Evolutionary conservation across 2,797 vertebrate genomes (phyloP).

Genomic region (Lemur catta): DNA sequence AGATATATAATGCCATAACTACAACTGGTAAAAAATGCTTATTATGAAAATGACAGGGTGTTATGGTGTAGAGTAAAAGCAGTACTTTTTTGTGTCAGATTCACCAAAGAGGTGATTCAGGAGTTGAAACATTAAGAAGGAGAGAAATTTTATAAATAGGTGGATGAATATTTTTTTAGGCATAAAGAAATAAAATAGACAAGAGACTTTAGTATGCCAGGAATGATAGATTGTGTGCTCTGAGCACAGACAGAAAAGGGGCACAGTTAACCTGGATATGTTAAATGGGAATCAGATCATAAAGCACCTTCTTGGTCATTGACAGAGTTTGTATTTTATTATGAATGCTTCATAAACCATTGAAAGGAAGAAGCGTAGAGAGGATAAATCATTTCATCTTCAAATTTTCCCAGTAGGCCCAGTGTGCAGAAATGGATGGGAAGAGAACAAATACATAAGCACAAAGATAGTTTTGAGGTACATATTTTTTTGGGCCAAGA

Average conservation of each 20-base stretch:
- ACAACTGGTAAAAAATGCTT: not conserved
- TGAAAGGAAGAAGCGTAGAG: not conserved
- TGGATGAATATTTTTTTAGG: not conserved
- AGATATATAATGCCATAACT: not conserved
- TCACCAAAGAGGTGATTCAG: not conserved
- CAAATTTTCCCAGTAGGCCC: not conserved
- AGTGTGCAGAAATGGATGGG: not conserved
- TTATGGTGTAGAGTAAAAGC: not conserved
- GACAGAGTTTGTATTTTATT: not conserved
- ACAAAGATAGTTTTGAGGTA: not conserved
- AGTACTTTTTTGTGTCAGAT: not conserved
- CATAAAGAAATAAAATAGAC: not conserved
- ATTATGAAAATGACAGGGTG: not conserved
- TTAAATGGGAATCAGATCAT: not conserved
- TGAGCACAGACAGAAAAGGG: not conserved
- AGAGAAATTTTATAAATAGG: not conserved
- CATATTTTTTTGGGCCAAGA: not conserved
- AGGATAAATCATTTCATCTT: not conserved
- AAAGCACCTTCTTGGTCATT: not conserved
- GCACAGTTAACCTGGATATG: not conserved
- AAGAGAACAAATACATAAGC: not conserved
- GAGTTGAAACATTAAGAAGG: not conserved
- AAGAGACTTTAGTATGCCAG: not conserved
- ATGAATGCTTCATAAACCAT: not conserved
- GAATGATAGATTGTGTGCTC: not conserved